These are phyloP conservation scores for Muscicapa comitata DNA, from an alignment of 2,797 vertebrate species.

Conservation along the genomic window DNA sequence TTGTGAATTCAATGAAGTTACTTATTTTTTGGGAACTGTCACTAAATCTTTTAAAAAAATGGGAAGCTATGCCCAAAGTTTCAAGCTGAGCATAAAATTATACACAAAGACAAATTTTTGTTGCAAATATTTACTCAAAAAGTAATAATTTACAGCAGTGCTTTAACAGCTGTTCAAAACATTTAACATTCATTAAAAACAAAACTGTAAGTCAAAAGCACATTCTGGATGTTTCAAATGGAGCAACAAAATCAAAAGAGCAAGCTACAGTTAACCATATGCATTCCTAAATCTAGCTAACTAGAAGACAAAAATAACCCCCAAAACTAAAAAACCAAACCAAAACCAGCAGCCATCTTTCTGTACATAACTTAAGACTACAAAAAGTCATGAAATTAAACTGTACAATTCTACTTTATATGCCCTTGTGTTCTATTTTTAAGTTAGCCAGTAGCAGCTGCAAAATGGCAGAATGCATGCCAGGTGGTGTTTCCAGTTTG, in stretches of 20 bases:
- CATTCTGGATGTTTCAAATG: constrained; percentile 70
- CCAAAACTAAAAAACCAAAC: neutral
- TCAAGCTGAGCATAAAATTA: constrained; percentile 65
- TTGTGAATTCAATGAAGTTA: neutral
- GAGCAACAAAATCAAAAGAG: constrained; percentile 67
- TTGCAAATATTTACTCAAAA: constrained; percentile 84
- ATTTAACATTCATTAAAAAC: constrained; percentile 74
- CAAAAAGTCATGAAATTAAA: constrained; percentile 46
- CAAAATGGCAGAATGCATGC: constrained; percentile 53
- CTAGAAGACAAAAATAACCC: constrained; percentile 54
- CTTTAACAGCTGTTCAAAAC: constrained; percentile 73
- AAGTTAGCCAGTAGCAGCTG: constrained; percentile 65
- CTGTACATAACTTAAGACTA: constrained; percentile 63
- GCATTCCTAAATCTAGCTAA: constrained; percentile 69
- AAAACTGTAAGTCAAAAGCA: constrained; percentile 72
- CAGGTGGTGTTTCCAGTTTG: constrained; percentile 53
- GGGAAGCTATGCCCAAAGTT: neutral
- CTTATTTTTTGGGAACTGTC: neutral
- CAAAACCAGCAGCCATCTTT: constrained; percentile 63
- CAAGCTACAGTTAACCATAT: constrained; percentile 69
- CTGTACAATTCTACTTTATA: constrained; percentile 63
- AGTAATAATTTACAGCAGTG: constrained; percentile 77
- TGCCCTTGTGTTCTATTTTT: constrained; percentile 60
- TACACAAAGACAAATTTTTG: constrained; percentile 69
- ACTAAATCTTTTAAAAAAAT: neutral